Base-by-base conservation (phyloP, 1,140 invertebrate species). In the Rhagoletis pomonella region DNA sequence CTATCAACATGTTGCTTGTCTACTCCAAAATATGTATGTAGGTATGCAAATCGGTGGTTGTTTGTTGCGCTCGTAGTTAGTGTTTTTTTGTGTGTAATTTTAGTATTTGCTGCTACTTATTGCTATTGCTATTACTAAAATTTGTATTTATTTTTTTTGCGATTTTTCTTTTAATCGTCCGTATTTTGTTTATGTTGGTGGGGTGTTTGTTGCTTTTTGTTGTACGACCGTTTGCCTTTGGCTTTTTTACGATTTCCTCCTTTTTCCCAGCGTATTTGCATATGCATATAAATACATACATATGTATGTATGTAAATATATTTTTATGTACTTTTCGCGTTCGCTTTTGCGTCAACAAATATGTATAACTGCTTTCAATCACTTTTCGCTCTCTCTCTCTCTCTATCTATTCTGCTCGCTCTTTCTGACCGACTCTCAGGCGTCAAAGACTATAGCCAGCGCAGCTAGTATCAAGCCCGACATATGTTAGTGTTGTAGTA, bases 401-500 rank as follows among this genome's bases (percentile, higher is more conserved):
- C 29, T 29, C 0, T 29, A 29, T 29, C 0, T 50, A 50, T 73
- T 55, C 14, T 55, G 73, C 73, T 81, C 47, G 29, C 29, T 29
- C 29, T 29, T 29, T 55, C 17, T 55, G 73, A 3, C 47, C 47
- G 47, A 55, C 73, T 50, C 73, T 81, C 73, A 55, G 73, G 73
- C 73, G 73, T 81, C 73, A 81, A 55, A 44, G 69, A 0, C 5
- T 55, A 81, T 19, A 81, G 73, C 47, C 47, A 81, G 42, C 29
- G 29, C 42, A 81, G 73, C 73, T 10, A 81, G 50, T 55, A n/a
- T 81, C 73, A n/a, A 55, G 19, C n/a, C 17, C 14, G 73, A 81
- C 73, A 81, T 81, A 81, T 81, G 73, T 81, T 81, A 81, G n/a
- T 55, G n/a, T 81, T 29, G n/a, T 81, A 50, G 39, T 7, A 55